Evolutionary conservation across 2,113 vertebrate species (phyloP).

Genomic region (Nesogale talazaci): DNA sequence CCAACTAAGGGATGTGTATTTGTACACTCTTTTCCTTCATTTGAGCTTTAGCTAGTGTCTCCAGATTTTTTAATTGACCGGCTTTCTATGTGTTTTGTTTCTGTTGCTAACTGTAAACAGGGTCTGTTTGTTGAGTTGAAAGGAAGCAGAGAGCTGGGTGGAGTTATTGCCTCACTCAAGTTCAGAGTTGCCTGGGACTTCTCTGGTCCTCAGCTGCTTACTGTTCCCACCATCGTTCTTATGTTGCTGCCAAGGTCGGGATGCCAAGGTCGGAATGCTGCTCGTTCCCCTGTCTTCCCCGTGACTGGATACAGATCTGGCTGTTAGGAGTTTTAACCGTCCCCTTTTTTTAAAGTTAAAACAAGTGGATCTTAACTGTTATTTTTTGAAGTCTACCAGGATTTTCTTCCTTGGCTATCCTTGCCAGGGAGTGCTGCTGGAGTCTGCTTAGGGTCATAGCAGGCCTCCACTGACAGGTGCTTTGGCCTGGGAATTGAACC

Average conservation of each 20-base stretch:
- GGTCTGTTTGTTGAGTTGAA: neutral
- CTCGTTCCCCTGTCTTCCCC: neutral
- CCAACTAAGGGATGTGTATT: neutral
- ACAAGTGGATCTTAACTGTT: too few relatives aligned
- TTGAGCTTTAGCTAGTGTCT: neutral
- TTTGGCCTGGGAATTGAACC: neutral
- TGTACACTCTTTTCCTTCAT: slow-evolving; percentile 7
- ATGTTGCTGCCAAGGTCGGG: too few relatives aligned
- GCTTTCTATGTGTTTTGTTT: slow-evolving; percentile 17
- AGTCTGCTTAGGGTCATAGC: neutral
- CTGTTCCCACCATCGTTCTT: neutral
- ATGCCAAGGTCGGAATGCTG: neutral
- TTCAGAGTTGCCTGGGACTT: neutral
- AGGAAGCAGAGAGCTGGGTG: neutral
- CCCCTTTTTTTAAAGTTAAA: too few relatives aligned
- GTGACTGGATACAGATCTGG: neutral
- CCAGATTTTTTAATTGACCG: slow-evolving; percentile 1
- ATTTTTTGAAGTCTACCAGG: neutral
- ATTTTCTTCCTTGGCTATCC: neutral
- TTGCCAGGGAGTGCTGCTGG: neutral
- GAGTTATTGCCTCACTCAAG: neutral
- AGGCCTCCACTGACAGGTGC: neutral
- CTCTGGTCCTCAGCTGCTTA: neutral
- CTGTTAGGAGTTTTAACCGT: too few relatives aligned
- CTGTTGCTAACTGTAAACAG: slow-evolving; percentile 28